Percentiles rank a stretch among this genome's conserved stretches.
phyloP scores from a whole-genome alignment of 2,888 invertebrate species.

The Amitus sp. region DNA sequence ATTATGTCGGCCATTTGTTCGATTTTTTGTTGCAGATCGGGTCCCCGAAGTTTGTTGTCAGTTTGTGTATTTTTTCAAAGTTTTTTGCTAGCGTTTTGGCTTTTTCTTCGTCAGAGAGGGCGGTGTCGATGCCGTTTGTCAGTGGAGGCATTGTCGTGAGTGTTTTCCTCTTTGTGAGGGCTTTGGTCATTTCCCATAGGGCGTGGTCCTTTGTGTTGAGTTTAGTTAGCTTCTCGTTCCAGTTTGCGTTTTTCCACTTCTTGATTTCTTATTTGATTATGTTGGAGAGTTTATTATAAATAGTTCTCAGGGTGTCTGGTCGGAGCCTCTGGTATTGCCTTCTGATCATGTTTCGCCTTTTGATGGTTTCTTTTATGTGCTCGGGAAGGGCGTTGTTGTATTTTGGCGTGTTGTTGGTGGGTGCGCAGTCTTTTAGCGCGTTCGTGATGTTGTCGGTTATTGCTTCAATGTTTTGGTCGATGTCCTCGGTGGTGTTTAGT shows the following conservation, averaged over 20 bases:
- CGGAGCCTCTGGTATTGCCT: slow-evolving; percentile 17
- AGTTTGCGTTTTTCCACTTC: slow-evolving; percentile 15
- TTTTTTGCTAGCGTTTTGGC: slow-evolving; percentile 26
- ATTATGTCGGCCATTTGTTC: background rate
- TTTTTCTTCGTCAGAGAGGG: slow-evolving; percentile 18
- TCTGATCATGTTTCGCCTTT: slow-evolving; percentile 16
- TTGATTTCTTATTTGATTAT: slow-evolving; percentile 16
- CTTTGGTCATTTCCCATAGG: slow-evolving; percentile 26
- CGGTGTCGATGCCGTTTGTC: slow-evolving; percentile 18
- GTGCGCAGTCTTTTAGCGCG: slow-evolving; percentile 7
- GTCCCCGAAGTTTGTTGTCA: slow-evolving; percentile 26
- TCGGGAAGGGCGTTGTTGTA: background rate
- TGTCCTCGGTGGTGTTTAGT: slow-evolving; percentile 5
- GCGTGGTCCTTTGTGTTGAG: slow-evolving; percentile 17
- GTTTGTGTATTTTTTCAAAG: slow-evolving; percentile 27
- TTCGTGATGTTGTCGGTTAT: slow-evolving; percentile 10
- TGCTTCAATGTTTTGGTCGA: slow-evolving; percentile 3
- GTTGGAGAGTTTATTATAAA: slow-evolving; percentile 5
- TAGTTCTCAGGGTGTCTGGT: background rate
- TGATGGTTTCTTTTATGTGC: slow-evolving; percentile 14
- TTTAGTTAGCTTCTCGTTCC: slow-evolving; percentile 22
- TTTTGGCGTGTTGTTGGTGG: background rate
- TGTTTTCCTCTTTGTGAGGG: slow-evolving; percentile 19
- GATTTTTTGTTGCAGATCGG: background rate
- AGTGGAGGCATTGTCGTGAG: slow-evolving; percentile 18